These are phyloP conservation scores for Oscheius sp. DNA, from an alignment of 2,888 invertebrate species.

Conservation along the genomic window DNA sequence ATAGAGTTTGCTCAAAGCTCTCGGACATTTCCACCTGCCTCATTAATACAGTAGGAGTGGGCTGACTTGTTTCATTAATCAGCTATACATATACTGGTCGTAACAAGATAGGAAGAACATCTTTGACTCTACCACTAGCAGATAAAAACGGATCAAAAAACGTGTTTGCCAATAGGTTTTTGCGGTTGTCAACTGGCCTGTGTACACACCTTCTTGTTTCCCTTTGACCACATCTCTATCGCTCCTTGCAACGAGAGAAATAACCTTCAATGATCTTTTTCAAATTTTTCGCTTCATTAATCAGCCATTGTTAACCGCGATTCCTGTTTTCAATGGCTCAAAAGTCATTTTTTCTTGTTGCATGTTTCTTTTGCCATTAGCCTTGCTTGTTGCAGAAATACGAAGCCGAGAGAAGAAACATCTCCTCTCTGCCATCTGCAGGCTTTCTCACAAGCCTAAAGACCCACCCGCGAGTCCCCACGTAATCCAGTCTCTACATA, in stretches of 20 bases:
- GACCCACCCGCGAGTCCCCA: neutral
- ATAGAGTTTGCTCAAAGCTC: neutral
- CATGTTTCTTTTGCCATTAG: neutral
- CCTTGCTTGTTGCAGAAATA: neutral
- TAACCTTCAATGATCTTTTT: no score
- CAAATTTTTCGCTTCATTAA: no score
- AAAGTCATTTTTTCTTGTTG: neutral
- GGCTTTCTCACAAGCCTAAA: neutral
- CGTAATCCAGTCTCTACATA: no score
- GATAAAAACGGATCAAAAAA: neutral
- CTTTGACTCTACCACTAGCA: neutral
- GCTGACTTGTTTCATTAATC: no score
- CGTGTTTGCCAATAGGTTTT: neutral
- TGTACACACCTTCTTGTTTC: neutral
- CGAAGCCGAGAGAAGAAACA: neutral
- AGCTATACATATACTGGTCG: no score
- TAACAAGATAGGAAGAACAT: neutral
- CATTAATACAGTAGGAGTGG: no score
- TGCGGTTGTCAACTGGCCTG: neutral
- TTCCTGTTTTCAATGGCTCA: no score
- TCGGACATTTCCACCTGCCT: no score
- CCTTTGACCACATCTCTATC: no score
- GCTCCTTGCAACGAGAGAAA: no score
- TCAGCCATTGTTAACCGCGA: no score
- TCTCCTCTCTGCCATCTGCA: no score